These are phyloP conservation scores for Silurus asotus DNA, from an alignment of 2,113 vertebrate genomes.

Conservation along the genomic window DNA sequence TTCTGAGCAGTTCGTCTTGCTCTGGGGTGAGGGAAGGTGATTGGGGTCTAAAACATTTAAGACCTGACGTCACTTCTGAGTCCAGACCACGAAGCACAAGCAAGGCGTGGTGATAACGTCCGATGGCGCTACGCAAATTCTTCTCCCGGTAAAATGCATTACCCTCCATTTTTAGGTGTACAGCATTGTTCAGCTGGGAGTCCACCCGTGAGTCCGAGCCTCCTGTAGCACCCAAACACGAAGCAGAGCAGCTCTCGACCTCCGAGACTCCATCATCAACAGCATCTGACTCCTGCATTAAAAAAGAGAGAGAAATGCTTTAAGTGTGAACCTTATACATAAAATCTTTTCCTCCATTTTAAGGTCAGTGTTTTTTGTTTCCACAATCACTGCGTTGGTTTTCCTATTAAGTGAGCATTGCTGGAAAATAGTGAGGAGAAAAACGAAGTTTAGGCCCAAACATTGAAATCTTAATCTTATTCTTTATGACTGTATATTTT, in stretches of 20 bases:
- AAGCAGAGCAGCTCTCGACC: conserved; percentile 35
- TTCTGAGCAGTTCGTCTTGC: conserved; percentile 74
- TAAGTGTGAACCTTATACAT: not conserved
- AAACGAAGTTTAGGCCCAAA: not conserved
- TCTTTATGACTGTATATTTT: not conserved
- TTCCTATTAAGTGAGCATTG: not conserved
- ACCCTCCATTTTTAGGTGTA: conserved; percentile 79
- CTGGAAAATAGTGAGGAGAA: not conserved
- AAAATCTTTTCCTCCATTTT: not conserved
- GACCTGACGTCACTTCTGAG: conserved; percentile 66
- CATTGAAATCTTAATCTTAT: not conserved
- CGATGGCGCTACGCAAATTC: conserved; percentile 81
- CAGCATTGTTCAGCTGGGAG: conserved; percentile 74
- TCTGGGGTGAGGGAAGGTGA: conserved; percentile 67
- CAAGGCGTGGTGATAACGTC: conserved; percentile 83
- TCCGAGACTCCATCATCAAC: conserved; percentile 36
- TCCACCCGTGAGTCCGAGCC: conserved; percentile 49
- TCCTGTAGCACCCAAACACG: conserved; percentile 13
- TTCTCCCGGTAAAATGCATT: conserved; percentile 80
- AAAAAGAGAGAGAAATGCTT: too few species aligned
- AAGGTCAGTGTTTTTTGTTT: not conserved
- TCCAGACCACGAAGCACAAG: conserved; percentile 82
- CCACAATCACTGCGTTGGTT: not conserved
- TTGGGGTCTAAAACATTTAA: conserved; percentile 73
- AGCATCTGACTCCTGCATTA: conserved; percentile 6